These are phyloP conservation scores for Ormyrus nitidulus DNA, from an alignment of 2,888 invertebrate genomes.

Conservation along the genomic window DNA sequence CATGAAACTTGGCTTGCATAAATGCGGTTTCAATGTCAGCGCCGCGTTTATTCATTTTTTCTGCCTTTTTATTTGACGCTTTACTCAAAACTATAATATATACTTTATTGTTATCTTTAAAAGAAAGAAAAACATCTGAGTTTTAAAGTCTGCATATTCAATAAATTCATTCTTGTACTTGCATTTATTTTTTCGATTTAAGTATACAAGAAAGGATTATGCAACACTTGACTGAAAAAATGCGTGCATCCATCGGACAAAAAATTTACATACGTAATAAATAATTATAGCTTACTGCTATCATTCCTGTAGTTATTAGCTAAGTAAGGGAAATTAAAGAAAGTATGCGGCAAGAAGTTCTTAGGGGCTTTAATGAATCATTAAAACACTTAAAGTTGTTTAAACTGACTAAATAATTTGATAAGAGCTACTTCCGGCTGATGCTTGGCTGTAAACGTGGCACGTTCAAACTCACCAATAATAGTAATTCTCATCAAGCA, in stretches of 20 bases:
- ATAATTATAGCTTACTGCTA: background rate
- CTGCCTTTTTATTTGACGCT: too few relatives aligned
- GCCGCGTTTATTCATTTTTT: too few relatives aligned
- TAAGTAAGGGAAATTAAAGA: background rate
- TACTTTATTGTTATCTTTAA: too few relatives aligned
- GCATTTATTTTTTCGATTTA: too few relatives aligned
- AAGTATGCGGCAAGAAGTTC: conserved; percentile 34
- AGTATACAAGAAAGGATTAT: background rate
- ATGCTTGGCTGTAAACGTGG: background rate
- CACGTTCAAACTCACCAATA: conserved; percentile 5
- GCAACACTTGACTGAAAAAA: background rate
- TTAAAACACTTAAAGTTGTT: conserved; percentile 42
- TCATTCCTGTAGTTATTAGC: conserved; percentile 40
- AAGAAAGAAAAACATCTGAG: too few relatives aligned
- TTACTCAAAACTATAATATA: too few relatives aligned
- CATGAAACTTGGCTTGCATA: too few relatives aligned
- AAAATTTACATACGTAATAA: too few relatives aligned
- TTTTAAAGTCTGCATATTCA: too few relatives aligned
- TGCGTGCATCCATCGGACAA: too few relatives aligned
- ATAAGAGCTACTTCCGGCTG: conserved; percentile 14
- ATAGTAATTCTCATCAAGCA: conserved; percentile 30
- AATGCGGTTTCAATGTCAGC: too few relatives aligned
- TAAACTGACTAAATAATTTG: conserved; percentile 48
- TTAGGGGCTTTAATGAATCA: conserved; percentile 48
- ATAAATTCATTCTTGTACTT: too few relatives aligned